Conservation (phyloP, 2,113 vertebrate genomes). For the Halichoerus grypus region DNA sequence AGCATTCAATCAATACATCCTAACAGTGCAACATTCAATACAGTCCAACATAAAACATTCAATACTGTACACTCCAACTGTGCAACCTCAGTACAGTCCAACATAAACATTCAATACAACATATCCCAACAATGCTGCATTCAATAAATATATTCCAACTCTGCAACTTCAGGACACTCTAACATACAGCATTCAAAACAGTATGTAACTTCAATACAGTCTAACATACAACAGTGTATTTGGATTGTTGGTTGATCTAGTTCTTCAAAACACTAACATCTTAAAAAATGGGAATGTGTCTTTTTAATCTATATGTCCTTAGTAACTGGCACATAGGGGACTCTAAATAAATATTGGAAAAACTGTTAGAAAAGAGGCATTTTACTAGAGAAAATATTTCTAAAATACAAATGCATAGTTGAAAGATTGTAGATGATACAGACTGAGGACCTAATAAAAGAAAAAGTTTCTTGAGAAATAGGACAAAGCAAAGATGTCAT, state of each 20-base stretch:
- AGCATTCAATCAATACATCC: background rate
- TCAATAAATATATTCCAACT: too few relatives aligned
- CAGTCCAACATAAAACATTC: background rate
- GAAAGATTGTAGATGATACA: background rate
- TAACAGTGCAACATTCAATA: background rate
- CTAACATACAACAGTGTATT: background rate
- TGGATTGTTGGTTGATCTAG: background rate
- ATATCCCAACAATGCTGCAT: background rate
- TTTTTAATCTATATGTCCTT: background rate
- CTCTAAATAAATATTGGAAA: background rate
- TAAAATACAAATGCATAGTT: background rate
- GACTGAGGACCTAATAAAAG: background rate
- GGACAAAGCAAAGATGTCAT: background rate
- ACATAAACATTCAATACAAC: background rate
- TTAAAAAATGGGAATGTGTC: background rate
- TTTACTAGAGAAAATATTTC: constrained; percentile 15
- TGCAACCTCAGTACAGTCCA: background rate
- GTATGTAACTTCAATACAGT: background rate
- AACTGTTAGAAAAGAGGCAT: background rate
- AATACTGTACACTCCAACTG: background rate
- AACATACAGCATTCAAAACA: background rate
- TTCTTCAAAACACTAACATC: background rate
- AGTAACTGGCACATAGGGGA: background rate
- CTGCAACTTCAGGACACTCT: background rate
- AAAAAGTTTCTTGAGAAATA: background rate